These are phyloP conservation scores for Battus philenor DNA, from an alignment of 1,140 invertebrate genomes.

Conservation along the genomic window DNA sequence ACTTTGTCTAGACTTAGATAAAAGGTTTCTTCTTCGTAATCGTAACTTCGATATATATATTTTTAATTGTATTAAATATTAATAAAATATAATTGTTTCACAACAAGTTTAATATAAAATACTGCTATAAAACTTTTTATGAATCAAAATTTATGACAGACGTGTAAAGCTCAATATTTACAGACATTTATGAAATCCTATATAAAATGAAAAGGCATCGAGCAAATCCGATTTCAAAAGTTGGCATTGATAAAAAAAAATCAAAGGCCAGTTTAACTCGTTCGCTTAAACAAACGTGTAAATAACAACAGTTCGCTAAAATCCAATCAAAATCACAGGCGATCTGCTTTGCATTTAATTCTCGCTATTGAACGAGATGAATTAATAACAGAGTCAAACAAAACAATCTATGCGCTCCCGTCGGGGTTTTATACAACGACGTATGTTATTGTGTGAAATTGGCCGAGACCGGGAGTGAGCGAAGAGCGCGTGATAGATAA, in stretches of 20 bases:
- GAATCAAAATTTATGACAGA: slow-evolving; percentile 8
- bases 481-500: not conserved
- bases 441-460: slow-evolving; percentile 51
- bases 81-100: not conserved
- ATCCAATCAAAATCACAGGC: slow-evolving; percentile 40
- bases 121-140: not conserved
- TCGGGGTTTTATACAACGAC: slow-evolving; percentile 32
- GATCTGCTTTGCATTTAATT: slow-evolving; percentile 27
- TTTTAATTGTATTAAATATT: not conserved
- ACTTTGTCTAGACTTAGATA: slow-evolving; percentile 15
- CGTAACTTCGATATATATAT: too few relatives aligned
- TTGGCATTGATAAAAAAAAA: slow-evolving; percentile 6
- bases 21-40: not conserved
- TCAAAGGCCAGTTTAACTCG: slow-evolving; percentile 17
- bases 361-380: slow-evolving; percentile 34
- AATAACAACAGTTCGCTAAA: slow-evolving; percentile 24
- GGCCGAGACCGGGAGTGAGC: slow-evolving; percentile 21
- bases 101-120: slow-evolving; percentile 1
- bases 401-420: slow-evolving; percentile 37
- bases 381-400: slow-evolving; percentile 40
- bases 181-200: slow-evolving; percentile 16
- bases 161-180: slow-evolving; percentile 13
- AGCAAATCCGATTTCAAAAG: slow-evolving; percentile 12
- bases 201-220: slow-evolving; percentile 14
- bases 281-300: slow-evolving; percentile 18